These are phyloP conservation scores for Corythaeola cristata DNA, from an alignment of 2,113 vertebrate genomes.

Conservation along the genomic window DNA sequence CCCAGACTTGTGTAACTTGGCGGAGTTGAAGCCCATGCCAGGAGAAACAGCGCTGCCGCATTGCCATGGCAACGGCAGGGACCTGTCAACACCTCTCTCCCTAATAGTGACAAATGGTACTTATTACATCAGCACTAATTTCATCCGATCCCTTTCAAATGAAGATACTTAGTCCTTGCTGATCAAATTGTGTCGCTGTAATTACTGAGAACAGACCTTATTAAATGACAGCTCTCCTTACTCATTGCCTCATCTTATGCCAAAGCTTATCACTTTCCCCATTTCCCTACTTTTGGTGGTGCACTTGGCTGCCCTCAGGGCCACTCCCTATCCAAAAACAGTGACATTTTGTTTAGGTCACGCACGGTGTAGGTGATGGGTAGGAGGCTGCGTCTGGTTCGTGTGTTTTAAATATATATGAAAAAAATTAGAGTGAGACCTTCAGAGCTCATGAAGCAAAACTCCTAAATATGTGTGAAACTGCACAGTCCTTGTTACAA, in stretches of 20 bases:
- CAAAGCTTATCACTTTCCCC: slow-evolving; percentile 65
- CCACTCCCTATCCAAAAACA: fast-evolving
- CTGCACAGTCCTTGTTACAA: neutral
- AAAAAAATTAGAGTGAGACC: neutral
- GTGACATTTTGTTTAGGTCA: neutral
- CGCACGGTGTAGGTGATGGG: neutral
- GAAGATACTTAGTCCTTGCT: slow-evolving; percentile 91
- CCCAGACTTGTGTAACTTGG: neutral
- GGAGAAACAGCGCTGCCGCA: neutral
- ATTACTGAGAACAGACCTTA: slow-evolving; percentile 93
- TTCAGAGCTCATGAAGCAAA: neutral
- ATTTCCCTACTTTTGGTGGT: neutral
- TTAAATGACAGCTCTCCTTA: slow-evolving; percentile 84
- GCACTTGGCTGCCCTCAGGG: neutral
- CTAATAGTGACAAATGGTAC: slow-evolving; percentile 93
- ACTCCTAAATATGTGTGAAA: neutral
- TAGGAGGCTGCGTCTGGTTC: neutral
- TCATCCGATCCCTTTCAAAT: slow-evolving; percentile 87
- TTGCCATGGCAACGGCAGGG: slow-evolving; percentile 82
- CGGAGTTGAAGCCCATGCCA: slow-evolving; percentile 3
- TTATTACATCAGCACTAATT: slow-evolving; percentile 96
- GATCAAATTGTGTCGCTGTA: slow-evolving; percentile 92
- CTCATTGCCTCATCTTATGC: slow-evolving; percentile 75
- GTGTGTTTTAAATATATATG: neutral
- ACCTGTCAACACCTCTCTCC: slow-evolving; percentile 88